Base-by-base conservation (phyloP, 2,888 invertebrate genomes). In the Thalpophila matura region DNA sequence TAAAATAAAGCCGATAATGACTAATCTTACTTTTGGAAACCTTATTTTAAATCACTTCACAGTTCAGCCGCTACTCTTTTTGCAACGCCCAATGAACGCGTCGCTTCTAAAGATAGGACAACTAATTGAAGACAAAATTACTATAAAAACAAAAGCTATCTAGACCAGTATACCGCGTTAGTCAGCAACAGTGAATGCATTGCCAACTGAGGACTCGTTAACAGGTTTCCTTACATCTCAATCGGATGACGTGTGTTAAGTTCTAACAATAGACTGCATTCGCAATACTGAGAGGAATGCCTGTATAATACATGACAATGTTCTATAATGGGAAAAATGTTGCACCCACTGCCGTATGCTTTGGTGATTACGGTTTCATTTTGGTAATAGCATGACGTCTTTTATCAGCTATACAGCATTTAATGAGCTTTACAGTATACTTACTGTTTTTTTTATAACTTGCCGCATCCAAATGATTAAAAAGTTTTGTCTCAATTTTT, bases 211-310 rank as follows among this genome's bases (percentile, higher is more conserved):
- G 40, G 59, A 59, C 46, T 63, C 14, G 29, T 76, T 66, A 72
- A 64, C 68, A 29, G 45, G 58, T 68, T 78, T 62, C 29, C 64
- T 59, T 42, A 81, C 71, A 64, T 73, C 66, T 80, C 66, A 65
- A 74, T 77, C 50, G 18, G 10, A 63, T 77, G 67, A 70, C 66
- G 68, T 51, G 61, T 33, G 16, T 37, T 33, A 16, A 70, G 45
- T 29, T 45, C 60, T 55, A 67, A 64, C 59, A 59, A 77, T 77
- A 63, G 59, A 38, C 14, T 62, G 59, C 57, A 64, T 31, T 65
- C 49, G 53, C 27, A 49, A 35, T 53, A n/a, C 37, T 27, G 20
- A 33, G 42, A 46, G 40, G 45, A 73, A 73, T 66, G 35, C 45
- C 42, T 37, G 38, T 22, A 33, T 40, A 18, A 37, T 55, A 45